Evolutionary conservation across 2,797 vertebrate species (phyloP).

Genomic region (Onychomys torridus): DNA sequence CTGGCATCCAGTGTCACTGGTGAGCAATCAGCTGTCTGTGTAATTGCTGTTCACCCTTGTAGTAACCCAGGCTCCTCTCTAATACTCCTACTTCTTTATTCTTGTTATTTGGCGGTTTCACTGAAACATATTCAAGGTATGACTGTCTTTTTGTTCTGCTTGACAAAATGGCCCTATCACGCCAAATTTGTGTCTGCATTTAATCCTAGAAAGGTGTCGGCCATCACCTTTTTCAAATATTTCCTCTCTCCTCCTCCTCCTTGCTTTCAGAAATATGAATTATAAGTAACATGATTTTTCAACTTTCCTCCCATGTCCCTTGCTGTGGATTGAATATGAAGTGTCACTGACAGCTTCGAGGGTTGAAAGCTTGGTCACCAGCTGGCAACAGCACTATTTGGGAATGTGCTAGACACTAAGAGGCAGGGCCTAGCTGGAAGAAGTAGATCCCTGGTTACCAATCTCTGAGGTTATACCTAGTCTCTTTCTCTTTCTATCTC

Average conservation of each 20-base stretch:
- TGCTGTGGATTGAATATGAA: neutral
- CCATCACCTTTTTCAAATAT: constrained; percentile 6
- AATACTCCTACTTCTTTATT: neutral
- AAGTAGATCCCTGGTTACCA: neutral
- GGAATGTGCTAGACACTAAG: neutral
- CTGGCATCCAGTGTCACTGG: neutral
- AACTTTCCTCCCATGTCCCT: neutral
- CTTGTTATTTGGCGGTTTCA: neutral
- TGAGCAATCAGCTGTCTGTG: neutral
- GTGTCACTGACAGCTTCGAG: too few species aligned
- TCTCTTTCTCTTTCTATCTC: neutral
- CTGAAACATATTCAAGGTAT: too few species aligned
- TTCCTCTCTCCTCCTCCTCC: neutral
- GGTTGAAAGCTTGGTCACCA: neutral
- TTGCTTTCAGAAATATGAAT: constrained; percentile 7
- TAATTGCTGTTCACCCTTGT: neutral
- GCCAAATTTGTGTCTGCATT: constrained; percentile 13
- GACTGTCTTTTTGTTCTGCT: neutral
- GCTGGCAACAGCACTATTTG: neutral
- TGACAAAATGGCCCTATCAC: neutral
- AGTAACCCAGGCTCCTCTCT: neutral
- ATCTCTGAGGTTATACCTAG: neutral
- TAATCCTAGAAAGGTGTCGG: constrained; percentile 26
- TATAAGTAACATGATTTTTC: neutral
- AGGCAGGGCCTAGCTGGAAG: neutral